These are phyloP conservation scores for Pterocles orientalis DNA, from an alignment of 2,113 vertebrate species.

Conservation along the genomic window DNA sequence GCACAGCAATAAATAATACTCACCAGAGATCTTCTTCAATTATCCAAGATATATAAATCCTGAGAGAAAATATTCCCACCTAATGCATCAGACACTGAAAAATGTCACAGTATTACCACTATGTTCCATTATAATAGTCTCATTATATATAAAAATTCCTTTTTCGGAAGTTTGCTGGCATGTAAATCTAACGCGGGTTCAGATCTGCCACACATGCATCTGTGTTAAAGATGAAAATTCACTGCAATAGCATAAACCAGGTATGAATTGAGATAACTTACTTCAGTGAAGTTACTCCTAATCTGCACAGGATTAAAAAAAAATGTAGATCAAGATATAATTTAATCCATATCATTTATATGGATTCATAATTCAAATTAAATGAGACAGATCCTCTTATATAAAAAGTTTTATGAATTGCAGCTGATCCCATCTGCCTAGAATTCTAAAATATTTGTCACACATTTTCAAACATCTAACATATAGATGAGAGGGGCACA, in stretches of 20 bases:
- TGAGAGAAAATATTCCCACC: not conserved
- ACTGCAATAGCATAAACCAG: not conserved
- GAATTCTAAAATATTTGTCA: not conserved
- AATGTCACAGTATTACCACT: not conserved
- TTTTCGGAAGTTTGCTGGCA: not conserved
- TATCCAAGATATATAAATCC: not conserved
- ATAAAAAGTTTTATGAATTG: not conserved
- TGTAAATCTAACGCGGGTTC: not conserved
- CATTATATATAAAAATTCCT: not conserved
- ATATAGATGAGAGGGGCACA: not conserved
- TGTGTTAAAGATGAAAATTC: not conserved
- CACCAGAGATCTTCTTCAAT: not conserved
- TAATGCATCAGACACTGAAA: not conserved
- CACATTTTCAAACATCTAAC: not conserved
- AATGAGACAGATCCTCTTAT: not conserved
- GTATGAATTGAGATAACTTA: not conserved
- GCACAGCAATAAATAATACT: not conserved
- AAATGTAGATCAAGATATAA: not conserved
- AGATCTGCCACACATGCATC: not conserved
- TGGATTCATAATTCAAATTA: not conserved
- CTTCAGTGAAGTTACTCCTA: not conserved
- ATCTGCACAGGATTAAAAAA: not conserved
- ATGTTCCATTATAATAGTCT: not conserved
- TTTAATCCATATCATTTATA: not conserved
- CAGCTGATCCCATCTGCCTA: not conserved